Percentiles rank a stretch among this genome's conserved stretches.
Conservation (phyloP, 2,113 vertebrate genomes). For the Salvelinus sp. region DNA sequence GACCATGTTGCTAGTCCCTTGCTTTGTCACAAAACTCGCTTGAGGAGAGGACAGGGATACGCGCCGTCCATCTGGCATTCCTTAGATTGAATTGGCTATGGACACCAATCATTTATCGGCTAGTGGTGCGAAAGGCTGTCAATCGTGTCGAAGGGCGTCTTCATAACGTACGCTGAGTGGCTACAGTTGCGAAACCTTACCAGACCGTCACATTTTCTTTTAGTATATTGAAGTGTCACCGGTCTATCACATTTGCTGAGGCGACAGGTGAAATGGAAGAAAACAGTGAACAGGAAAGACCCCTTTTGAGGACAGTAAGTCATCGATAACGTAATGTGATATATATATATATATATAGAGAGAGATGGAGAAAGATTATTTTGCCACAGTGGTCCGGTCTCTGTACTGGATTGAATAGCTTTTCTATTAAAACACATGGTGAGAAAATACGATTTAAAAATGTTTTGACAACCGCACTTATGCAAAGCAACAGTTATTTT, state of each 20-base stretch:
- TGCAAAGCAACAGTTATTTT: background rate
- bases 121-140: conserved; percentile 46
- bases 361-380: no score
- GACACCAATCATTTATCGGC: background rate
- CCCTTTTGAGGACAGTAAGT: conserved; percentile 68
- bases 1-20: background rate
- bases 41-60: conserved; percentile 7
- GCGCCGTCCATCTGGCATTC: conserved; percentile 6
- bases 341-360: background rate
- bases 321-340: background rate
- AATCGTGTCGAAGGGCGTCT: conserved; percentile 46
- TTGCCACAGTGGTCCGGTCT: background rate
- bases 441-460: background rate
- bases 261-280: conserved; percentile 57
- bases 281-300: conserved; percentile 61
- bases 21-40: conserved; percentile 30
- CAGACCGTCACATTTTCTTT: background rate
- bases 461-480: background rate
- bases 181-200: conserved; percentile 3
- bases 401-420: background rate
- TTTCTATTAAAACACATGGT: background rate
- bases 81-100: conserved; percentile 16
- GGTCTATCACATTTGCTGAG: background rate
- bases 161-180: background rate
- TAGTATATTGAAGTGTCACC: background rate